Conservation (phyloP, 2,797 vertebrate species). For the Enteromius thamalakanensis region DNA sequence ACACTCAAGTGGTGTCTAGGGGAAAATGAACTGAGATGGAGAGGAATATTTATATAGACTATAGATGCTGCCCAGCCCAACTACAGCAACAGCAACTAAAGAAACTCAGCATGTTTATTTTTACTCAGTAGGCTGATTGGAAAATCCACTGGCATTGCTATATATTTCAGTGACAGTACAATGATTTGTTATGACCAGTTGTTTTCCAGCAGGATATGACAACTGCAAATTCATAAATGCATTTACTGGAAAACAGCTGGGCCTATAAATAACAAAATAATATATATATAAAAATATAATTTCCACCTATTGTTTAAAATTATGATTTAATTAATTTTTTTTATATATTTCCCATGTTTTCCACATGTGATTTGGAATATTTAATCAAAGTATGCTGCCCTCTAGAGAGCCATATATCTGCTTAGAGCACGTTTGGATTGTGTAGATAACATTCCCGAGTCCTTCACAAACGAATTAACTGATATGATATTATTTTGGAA, state of each 20-base stretch:
- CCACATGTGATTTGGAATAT: not conserved
- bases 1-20: slow-evolving; percentile 44
- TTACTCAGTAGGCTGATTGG: not conserved
- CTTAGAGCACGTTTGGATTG: slow-evolving; percentile 21
- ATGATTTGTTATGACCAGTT: not conserved
- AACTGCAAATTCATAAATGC: not conserved
- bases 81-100: not conserved
- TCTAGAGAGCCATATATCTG: slow-evolving; percentile 8
- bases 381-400: not conserved
- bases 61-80: not conserved
- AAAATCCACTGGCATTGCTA: not conserved
- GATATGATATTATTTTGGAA: slow-evolving; percentile 32
- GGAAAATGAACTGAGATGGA: not conserved
- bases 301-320: not conserved
- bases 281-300: not conserved
- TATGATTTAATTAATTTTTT: not conserved
- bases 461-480: slow-evolving; percentile 26
- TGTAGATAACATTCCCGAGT: slow-evolving; percentile 12
- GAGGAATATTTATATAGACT: slow-evolving; percentile 18
- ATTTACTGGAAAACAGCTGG: not conserved
- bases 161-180: slow-evolving; percentile 15
- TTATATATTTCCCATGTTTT: not conserved
- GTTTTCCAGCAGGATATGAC: not conserved
- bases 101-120: slow-evolving; percentile 18
- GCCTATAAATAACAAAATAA: not conserved